Conservation (phyloP, 2,888 invertebrate species). For the Harpalus rufipes region DNA sequence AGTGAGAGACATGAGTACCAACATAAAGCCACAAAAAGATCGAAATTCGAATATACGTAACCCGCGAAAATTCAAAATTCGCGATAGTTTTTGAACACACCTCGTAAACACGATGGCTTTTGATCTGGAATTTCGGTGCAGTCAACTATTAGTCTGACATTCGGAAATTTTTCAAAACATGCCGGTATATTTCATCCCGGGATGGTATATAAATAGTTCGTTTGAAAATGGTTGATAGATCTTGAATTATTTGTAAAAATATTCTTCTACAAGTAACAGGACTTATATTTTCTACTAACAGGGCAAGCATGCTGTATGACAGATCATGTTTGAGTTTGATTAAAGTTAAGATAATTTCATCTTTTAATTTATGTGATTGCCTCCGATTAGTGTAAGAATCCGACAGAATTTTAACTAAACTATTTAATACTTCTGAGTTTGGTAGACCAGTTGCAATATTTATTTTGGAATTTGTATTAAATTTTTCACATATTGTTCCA, state of each 20-base stretch:
- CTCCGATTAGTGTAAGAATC: neutral
- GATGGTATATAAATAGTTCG: neutral
- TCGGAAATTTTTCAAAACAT: neutral
- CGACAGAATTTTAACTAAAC: neutral
- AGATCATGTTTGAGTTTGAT: neutral
- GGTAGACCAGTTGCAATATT: neutral
- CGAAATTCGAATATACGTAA: too few relatives aligned
- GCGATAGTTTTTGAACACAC: too few relatives aligned
- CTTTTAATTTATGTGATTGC: neutral
- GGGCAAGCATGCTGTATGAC: neutral
- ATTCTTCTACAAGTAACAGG: neutral
- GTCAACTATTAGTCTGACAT: neutral
- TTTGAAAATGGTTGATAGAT: neutral
- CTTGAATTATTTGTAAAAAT: neutral
- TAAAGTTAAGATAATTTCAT: neutral
- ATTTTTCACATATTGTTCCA: neutral
- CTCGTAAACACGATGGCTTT: neutral
- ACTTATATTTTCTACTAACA: neutral
- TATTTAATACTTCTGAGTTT: neutral
- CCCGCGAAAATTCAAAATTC: too few relatives aligned
- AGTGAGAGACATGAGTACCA: too few relatives aligned
- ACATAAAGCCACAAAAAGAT: too few relatives aligned
- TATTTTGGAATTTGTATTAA: neutral
- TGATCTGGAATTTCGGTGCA: slow-evolving; percentile 3
- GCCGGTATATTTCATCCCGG: neutral